Evolutionary conservation across 2,797 vertebrate genomes (phyloP).

Genomic region (Telmatherina bonti): DNA sequence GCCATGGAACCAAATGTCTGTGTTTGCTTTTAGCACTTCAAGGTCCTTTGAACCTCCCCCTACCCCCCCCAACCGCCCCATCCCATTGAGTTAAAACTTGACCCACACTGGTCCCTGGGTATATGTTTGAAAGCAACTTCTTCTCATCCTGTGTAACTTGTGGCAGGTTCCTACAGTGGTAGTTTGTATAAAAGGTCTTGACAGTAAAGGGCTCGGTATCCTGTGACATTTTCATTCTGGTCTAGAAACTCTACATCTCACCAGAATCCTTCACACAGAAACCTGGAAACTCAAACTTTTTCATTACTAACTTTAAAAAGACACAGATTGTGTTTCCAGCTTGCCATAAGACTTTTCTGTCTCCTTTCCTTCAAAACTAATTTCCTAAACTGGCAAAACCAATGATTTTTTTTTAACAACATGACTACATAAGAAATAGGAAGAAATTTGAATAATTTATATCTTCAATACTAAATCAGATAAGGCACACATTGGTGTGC

Average conservation of each 20-base stretch:
- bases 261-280: constrained; percentile 17
- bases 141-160: constrained; percentile 37
- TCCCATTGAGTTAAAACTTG: constrained; percentile 56
- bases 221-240: constrained; percentile 46
- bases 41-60: constrained; percentile 50
- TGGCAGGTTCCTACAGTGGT: constrained; percentile 46
- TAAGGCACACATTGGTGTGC: neutral
- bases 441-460: neutral
- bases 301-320: neutral
- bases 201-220: constrained; percentile 50
- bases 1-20: constrained; percentile 27
- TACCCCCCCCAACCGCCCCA: constrained; percentile 24
- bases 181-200: constrained; percentile 38
- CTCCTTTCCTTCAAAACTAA: neutral
- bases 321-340: neutral
- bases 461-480: neutral
- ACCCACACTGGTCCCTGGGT: constrained; percentile 57
- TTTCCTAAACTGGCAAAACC: neutral
- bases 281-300: constrained; percentile 39
- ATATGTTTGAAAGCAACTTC: constrained; percentile 63
- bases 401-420: neutral
- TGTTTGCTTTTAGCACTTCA: constrained; percentile 66
- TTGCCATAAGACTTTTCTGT: neutral
- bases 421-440: neutral
- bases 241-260: constrained; percentile 24